A percentile compares a stretch with the other conserved stretches of the same genome.
These are phyloP conservation scores for Sarcophaga peregrina DNA, from an alignment of 1,140 invertebrate species.

Conservation along the genomic window DNA sequence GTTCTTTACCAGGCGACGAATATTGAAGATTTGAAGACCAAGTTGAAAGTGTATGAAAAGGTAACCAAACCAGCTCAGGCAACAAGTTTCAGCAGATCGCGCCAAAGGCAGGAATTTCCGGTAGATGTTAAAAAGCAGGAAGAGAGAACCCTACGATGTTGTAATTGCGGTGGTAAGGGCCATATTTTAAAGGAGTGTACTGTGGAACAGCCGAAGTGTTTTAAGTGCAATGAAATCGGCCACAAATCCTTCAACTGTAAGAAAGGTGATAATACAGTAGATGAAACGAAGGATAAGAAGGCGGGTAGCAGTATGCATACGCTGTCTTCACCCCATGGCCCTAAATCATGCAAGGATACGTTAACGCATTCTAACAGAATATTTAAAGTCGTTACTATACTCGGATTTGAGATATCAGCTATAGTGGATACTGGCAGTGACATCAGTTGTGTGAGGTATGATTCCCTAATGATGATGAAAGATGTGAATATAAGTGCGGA, in stretches of 20 bases:
- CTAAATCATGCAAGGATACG: background rate
- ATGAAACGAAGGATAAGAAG: background rate
- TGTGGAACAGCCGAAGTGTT: no score
- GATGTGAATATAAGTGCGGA: background rate
- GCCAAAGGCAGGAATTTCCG: background rate
- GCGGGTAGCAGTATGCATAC: background rate
- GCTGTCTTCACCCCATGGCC: no score
- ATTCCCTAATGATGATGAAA: background rate
- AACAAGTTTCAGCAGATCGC: background rate
- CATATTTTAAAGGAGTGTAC: background rate
- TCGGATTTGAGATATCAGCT: background rate
- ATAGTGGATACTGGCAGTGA: constrained; percentile 12
- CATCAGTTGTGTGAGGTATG: constrained; percentile 1
- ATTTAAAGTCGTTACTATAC: background rate
- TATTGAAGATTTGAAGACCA: background rate
- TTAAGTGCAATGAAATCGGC: background rate
- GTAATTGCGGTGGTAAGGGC: background rate
- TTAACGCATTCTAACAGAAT: background rate
- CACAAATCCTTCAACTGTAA: background rate
- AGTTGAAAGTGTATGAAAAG: background rate
- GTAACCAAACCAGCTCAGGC: background rate
- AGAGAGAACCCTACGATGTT: no score
- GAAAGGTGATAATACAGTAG: background rate
- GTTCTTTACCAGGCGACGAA: background rate
- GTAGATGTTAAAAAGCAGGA: background rate